Evolutionary conservation across 2,113 vertebrate genomes (phyloP).

Genomic region (Antechinus stuartii): DNA sequence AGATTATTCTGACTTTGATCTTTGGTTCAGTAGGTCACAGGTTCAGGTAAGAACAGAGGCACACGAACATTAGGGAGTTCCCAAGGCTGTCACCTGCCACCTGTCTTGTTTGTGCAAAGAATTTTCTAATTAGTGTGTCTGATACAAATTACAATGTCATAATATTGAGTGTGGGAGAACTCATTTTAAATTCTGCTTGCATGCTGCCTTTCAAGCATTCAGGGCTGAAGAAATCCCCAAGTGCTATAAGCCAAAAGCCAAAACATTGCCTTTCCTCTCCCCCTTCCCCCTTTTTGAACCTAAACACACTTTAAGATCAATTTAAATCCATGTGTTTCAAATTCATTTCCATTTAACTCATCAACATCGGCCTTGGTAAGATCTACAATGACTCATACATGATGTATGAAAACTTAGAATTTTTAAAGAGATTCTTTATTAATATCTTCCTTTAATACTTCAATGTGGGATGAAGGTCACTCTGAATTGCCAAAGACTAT

Average conservation of each 20-base stretch:
- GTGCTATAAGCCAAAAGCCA: slow-evolving; percentile 15
- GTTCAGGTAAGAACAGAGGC: slow-evolving; percentile 34
- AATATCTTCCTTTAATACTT: neutral
- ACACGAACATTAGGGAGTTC: slow-evolving; percentile 28
- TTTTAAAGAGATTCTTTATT: neutral
- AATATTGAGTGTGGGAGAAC: neutral
- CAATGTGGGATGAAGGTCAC: neutral
- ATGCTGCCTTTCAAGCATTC: slow-evolving; percentile 37
- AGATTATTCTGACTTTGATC: slow-evolving; percentile 45
- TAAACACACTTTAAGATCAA: slow-evolving; percentile 51
- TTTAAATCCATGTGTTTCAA: slow-evolving; percentile 61
- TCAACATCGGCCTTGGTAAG: slow-evolving; percentile 29
- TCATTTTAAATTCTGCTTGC: slow-evolving; percentile 13
- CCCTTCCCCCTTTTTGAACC: slow-evolving; percentile 51
- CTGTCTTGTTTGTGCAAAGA: neutral
- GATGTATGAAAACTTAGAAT: neutral
- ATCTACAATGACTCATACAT: slow-evolving; percentile 6
- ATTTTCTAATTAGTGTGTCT: slow-evolving; percentile 29
- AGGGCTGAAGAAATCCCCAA: slow-evolving; percentile 44
- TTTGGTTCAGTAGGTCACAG: slow-evolving; percentile 16
- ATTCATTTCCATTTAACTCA: slow-evolving; percentile 54
- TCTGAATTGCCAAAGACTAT: neutral
- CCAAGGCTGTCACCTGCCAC: slow-evolving; percentile 23
- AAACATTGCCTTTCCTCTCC: slow-evolving; percentile 4
- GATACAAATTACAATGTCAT: neutral